A percentile compares a stretch with the other conserved stretches of the same genome.
phyloP scores from a whole-genome alignment of 2,113 vertebrate genomes.

The Bettongia penicillata region DNA sequence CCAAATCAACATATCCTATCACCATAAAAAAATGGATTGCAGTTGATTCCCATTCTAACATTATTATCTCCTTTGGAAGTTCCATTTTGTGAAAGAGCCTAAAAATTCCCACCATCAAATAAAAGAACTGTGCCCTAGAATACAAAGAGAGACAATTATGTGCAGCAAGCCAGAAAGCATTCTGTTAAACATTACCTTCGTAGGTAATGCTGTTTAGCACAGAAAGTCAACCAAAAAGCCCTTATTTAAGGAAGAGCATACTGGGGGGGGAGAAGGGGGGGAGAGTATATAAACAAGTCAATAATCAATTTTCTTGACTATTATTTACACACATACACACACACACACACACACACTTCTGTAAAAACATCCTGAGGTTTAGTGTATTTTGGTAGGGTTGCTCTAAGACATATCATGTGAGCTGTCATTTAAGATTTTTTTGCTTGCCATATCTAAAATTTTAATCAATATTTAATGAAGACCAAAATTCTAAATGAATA shows the following conservation, averaged over 20 bases:
- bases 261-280: background rate
- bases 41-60: background rate
- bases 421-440: slow-evolving; percentile 66
- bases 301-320: slow-evolving; percentile 31
- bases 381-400: slow-evolving; percentile 60
- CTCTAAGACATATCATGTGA: slow-evolving; percentile 53
- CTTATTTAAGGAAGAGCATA: slow-evolving; percentile 25
- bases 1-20: background rate
- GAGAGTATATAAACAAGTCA: slow-evolving; percentile 2
- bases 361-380: background rate
- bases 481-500: slow-evolving; percentile 29
- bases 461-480: slow-evolving; percentile 48
- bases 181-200: slow-evolving; percentile 70
- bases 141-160: slow-evolving; percentile 39
- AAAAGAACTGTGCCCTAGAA: slow-evolving; percentile 51
- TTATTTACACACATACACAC: slow-evolving; percentile 5
- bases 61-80: slow-evolving; percentile 21
- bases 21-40: background rate
- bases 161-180: slow-evolving; percentile 51
- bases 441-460: slow-evolving; percentile 45
- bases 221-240: slow-evolving; percentile 40
- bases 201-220: background rate
- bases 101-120: background rate
- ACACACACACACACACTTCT: background rate
- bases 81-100: slow-evolving; percentile 22